phyloP scores from a whole-genome alignment of 2,888 invertebrate species.

The Oasisia sp. region DNA sequence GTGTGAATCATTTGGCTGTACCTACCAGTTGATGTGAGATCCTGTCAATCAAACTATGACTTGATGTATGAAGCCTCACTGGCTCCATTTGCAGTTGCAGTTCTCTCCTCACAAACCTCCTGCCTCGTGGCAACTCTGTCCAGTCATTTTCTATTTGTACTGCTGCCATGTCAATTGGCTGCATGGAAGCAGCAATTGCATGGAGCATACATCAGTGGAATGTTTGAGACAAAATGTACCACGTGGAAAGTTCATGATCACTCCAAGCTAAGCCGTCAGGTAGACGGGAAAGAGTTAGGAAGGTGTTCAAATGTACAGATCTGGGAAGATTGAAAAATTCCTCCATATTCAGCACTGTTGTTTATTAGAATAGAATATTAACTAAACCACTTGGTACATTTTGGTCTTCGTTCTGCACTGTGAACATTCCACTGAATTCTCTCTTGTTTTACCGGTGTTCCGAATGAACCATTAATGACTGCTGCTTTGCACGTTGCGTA shows the following conservation, averaged over 20 bases:
- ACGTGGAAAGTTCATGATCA: not conserved
- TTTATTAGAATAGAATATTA: not conserved
- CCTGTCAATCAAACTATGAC: not conserved
- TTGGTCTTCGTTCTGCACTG: not conserved
- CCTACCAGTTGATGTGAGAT: not conserved
- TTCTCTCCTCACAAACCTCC: not conserved
- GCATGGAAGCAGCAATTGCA: not conserved
- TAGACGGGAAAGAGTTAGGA: not conserved
- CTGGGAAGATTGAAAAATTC: not conserved
- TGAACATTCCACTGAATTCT: not conserved
- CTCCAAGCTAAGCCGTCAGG: not conserved
- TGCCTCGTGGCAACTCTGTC: not conserved
- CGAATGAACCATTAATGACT: not conserved
- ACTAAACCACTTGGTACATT: not conserved
- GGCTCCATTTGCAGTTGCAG: not conserved
- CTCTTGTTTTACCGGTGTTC: not conserved
- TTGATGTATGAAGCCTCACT: not conserved
- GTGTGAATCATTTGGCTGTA: not conserved
- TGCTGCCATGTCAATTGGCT: not conserved
- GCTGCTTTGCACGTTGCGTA: not conserved
- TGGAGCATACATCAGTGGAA: not conserved
- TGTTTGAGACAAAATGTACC: not conserved
- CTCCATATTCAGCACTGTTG: not conserved
- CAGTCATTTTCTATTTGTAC: not conserved
- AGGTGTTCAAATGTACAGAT: not conserved